Evolutionary conservation across 2,888 invertebrate species (phyloP).

Genomic region (Empis stercorea): DNA sequence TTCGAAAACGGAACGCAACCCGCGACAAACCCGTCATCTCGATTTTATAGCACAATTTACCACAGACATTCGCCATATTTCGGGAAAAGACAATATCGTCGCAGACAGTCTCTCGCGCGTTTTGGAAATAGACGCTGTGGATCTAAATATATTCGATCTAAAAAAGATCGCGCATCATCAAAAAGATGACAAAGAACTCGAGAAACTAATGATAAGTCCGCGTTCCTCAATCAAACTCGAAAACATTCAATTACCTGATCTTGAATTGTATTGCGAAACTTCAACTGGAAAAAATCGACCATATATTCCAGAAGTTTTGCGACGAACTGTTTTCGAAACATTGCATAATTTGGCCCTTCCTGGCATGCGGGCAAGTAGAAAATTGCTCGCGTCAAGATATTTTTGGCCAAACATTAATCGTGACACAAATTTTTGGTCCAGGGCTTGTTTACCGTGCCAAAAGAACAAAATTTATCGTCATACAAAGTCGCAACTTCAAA

Average conservation of each 20-base stretch:
- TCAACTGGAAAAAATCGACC: not conserved
- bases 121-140: not conserved
- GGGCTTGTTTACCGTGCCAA: not conserved
- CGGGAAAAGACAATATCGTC: not conserved
- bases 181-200: not conserved
- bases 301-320: not conserved
- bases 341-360: not conserved
- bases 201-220: not conserved
- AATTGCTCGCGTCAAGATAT: slow-evolving; percentile 5
- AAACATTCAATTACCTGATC: not conserved
- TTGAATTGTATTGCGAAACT: not conserved
- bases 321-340: not conserved
- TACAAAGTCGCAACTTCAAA: not conserved
- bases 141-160: not conserved
- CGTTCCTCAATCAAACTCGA: not conserved
- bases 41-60: not conserved
- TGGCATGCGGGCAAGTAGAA: slow-evolving; percentile 7
- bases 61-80: not conserved
- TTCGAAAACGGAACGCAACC: not conserved
- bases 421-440: not conserved
- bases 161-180: not conserved
- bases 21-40: not conserved
- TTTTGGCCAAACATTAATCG: slow-evolving; percentile 6
- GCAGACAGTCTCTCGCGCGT: not conserved
- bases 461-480: not conserved